Evolutionary conservation across 2,113 vertebrate species (phyloP), one percentile per base, ranked within the genome.

Genomic region (Syrrhaptes paradoxus): DNA sequence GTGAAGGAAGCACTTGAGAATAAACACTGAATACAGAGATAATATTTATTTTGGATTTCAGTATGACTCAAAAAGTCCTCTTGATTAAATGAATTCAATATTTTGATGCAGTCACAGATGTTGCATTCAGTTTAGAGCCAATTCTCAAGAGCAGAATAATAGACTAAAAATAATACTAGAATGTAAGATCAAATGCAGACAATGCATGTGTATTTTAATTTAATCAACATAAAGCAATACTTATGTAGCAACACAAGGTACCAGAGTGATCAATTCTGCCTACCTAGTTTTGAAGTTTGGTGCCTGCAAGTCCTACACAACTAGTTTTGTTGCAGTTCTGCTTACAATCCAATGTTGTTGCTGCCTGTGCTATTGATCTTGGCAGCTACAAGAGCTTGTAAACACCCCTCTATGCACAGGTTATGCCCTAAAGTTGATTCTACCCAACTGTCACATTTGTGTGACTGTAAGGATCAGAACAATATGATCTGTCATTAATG

Each of bases 331-430:
- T 63, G 31, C 21, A 55, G 38, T 26, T 18, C 28, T 46, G 31
- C 0, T 0, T 19, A 17, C 4, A 31, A n/a, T 5, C 38, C 29
- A 2, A 16, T 38, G 70, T 32, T 51, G 19, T 28, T 71, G 29
- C 45, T 73, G 54, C 29, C 63, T 20, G 9, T 58, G 63, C 26
- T 71, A 3, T 45, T 51, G 51, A 54, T 62, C 41, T 38, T 57
- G 48, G 57, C 48, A 72, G 51, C 28, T 45, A 10, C 43, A 43
- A 15, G 49, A 25, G 43, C 6, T 1, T 58, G 31, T 3, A 45
- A 74, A 66, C 14, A 48, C 38, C 11, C 2, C 24, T 28, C n/a
- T 41, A 8, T 12, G 28, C 14, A 9, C 14, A 86, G 18, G 5
- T n/a, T 11, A 15, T n/a, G 36, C 26, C 43, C 41, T 41, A 11